Evolutionary conservation across 2,888 invertebrate genomes (phyloP).

Genomic region (Amiota minor): DNA sequence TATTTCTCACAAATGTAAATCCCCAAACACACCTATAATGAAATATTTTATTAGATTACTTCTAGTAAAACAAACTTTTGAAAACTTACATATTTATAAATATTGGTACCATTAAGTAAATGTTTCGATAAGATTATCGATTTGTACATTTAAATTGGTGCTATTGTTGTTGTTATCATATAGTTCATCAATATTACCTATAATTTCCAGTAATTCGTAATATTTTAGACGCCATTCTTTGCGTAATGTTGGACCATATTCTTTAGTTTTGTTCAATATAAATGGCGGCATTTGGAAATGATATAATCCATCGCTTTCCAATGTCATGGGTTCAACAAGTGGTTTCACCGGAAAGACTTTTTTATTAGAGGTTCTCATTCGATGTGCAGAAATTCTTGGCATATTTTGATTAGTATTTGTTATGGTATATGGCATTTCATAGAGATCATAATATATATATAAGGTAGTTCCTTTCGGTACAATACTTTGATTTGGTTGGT

Average conservation of each 20-base stretch:
- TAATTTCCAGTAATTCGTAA: background rate
- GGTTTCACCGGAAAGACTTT: background rate
- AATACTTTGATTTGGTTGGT: background rate
- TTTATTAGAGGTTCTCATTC: background rate
- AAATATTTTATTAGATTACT: background rate
- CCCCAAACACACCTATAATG: slow-evolving; percentile 12
- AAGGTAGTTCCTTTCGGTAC: background rate
- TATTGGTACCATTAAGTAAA: background rate
- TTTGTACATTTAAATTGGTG: background rate
- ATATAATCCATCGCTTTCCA: background rate
- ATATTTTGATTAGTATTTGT: background rate
- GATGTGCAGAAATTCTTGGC: background rate
- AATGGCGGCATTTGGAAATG: slow-evolving; percentile 14
- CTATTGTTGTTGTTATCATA: background rate
- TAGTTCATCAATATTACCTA: background rate
- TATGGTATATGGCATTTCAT: background rate
- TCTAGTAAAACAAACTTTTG: background rate
- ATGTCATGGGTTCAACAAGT: background rate
- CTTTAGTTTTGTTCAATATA: background rate
- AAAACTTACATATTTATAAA: background rate
- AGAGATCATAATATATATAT: background rate
- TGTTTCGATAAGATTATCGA: background rate
- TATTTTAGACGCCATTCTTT: slow-evolving; percentile 9
- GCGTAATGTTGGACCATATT: background rate
- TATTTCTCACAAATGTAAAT: slow-evolving; percentile 4